Evolutionary conservation across 2,888 invertebrate genomes (phyloP).

Genomic region (Mimumesa dahlbomi): DNA sequence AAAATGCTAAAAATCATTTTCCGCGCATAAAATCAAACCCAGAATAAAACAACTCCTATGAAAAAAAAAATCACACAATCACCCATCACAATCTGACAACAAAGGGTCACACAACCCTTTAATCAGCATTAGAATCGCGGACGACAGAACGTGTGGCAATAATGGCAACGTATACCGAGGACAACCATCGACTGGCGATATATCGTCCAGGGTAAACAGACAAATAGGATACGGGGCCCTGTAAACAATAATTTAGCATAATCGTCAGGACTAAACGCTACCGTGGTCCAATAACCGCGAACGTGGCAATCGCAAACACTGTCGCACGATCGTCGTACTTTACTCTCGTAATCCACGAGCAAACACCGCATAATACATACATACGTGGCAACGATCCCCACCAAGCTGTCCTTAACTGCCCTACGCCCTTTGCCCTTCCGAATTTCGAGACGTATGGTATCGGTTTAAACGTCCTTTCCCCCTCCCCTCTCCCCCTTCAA

Average conservation of each 20-base stretch:
- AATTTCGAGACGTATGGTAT: background rate
- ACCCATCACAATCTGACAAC: too few relatives aligned
- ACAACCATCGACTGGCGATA: conserved; percentile 43
- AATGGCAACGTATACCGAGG: conserved; percentile 8
- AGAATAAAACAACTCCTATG: too few relatives aligned
- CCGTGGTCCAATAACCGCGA: conserved; percentile 73
- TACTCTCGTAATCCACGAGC: conserved; percentile 74
- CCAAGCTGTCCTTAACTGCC: conserved; percentile 56
- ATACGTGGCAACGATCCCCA: conserved; percentile 70
- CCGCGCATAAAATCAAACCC: too few relatives aligned
- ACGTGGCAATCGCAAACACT: conserved; percentile 73
- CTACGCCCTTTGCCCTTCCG: conserved; percentile 13
- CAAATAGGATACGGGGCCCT: conserved; percentile 63
- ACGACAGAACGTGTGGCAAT: background rate
- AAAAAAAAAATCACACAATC: too few relatives aligned
- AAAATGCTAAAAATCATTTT: too few relatives aligned
- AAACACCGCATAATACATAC: conserved; percentile 76
- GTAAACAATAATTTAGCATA: conserved; percentile 75
- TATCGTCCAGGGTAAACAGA: conserved; percentile 54
- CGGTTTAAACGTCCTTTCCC: too few relatives aligned
- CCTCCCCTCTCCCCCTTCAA: background rate
- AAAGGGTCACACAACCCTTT: too few relatives aligned
- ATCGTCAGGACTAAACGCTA: conserved; percentile 69
- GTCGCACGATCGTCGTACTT: conserved; percentile 68
- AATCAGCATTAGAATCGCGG: background rate